Conservation (phyloP, 1,140 invertebrate genomes). For the Drosophila ercepeae region DNA sequence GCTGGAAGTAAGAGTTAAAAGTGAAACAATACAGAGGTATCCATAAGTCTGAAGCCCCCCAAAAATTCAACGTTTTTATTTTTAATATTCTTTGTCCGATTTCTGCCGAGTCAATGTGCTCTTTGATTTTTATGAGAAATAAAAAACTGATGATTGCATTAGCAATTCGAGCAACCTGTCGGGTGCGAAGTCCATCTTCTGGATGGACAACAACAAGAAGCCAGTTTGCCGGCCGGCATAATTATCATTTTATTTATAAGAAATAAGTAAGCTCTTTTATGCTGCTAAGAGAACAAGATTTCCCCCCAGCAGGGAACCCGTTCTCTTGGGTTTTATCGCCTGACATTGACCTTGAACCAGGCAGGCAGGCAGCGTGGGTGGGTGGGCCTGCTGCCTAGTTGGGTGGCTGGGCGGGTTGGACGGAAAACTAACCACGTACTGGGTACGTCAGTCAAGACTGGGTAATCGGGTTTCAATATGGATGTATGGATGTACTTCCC, state of each 20-base stretch:
- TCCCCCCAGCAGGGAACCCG: not conserved
- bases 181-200: constrained; percentile 32
- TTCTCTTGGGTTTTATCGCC: constrained; percentile 20
- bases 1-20: not conserved
- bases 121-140: constrained; percentile 20
- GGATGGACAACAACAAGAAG: constrained; percentile 25
- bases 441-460: constrained; percentile 5
- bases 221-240: constrained; percentile 52
- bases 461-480: constrained; percentile 18
- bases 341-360: constrained; percentile 48
- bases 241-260: constrained; percentile 24
- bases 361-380: not conserved
- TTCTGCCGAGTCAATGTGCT: constrained; percentile 30
- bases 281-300: constrained; percentile 4
- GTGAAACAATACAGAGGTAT: not conserved
- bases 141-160: constrained; percentile 40
- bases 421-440: constrained; percentile 36
- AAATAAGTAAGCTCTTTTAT: not conserved
- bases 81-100: constrained; percentile 12
- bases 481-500: constrained; percentile 9
- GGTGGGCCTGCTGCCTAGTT: constrained; percentile 4
- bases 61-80: not conserved
- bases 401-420: not conserved
- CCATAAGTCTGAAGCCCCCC: not conserved
- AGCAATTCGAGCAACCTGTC: constrained; percentile 54